Evolutionary conservation across 2,888 invertebrate species (phyloP), one percentile per base, ranked within the genome.

Genomic region (Apoderus coryli): DNA sequence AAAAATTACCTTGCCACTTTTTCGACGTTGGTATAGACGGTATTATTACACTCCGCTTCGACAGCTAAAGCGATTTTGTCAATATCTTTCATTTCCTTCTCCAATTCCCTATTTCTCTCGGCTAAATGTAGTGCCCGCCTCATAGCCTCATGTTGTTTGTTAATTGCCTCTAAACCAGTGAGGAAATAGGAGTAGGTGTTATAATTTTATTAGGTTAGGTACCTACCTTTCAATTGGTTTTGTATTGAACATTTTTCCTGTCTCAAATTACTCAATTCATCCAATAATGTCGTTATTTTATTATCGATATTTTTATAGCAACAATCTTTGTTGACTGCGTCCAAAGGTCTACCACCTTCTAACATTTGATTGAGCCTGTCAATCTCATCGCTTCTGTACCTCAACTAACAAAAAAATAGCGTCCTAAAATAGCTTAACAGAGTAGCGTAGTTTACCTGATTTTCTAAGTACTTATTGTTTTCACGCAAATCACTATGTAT

Each of bases 111-210:
- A 46, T 81, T 82, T 43, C 72, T 67, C 41, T 78, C 76, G n/a
- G 79, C 78, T 30, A 81, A 62, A 46, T 64, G 64, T 24, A 82
- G 57, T 4, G 82, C 81, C 41, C 76, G 61, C 25, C 75, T 62
- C 80, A 82, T 82, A 3, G 82, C 84, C 51, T 82, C 81, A 53
- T 84, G 84, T 47, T 78, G 76, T 45, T 75, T 76, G 31, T 65
- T 61, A 34, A 76, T 50, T 11, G 71, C 62, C 41, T 64, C 71
- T 57, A 41, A 31, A 49, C 49, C 5, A 22, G 14, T 15, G 27
- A 32, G 10, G 32, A 32, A 32, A 27, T 24, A 16, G 32, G 27
- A 16, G 23, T 32, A 10, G 14, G 23, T 6, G 23, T 23, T 27
- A n/a, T 31, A n/a, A 25, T 6, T 27, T 31, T 22, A n/a, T n/a